Evolutionary conservation across 2,888 invertebrate genomes (phyloP), one percentile per base, ranked within the genome.

Genomic region (Drosophila dives): DNA sequence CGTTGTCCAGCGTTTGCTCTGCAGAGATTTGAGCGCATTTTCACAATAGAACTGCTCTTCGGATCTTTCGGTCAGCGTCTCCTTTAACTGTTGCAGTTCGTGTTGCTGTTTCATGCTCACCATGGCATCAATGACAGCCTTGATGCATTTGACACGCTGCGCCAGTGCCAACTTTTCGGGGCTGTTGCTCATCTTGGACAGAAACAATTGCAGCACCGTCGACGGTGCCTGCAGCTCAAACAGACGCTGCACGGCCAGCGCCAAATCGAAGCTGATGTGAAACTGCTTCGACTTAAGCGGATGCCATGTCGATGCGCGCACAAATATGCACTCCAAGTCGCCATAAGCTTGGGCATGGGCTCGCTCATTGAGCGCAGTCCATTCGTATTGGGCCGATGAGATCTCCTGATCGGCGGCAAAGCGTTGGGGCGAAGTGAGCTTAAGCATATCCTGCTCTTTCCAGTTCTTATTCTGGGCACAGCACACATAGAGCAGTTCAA

Each of bases 1-100:
- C 3, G 92, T 91, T 3, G 93, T 90, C 93, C 93, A 93, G 42
- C 92, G 91, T 69, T 92, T 93, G 55, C 80, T 92, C 66, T 91
- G 91, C 56, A 92, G 77, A 20, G 78, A 76, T 82, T 95, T 94
- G 0, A 97, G 92, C 2, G 95, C 95, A 85, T 95, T 96, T 83
- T 97, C 96, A 45, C 96, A 96, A 69, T 96, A 94, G 81, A 96
- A 95, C 81, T 95, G 95, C 86, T 96, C 96, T 81, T 96, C 96
- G 0, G 95, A 92, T 15, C 92, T 90, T 33, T 91, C 90, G 3
- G 87, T 69, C 20, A 93, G 72, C 0, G 91, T 75, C 4, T 91
- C 90, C 32, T 83, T 91, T 3, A 91, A 81, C 32, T 89, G 79
- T 40, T 89, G 91, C 51, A 93, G 66, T 50, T 92, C 92, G 32